Evolutionary conservation across 64 coral and sea anemone genomes (phyloP), one percentile per base, ranked within the genome.

Genomic region (Montipora foliosa): DNA sequence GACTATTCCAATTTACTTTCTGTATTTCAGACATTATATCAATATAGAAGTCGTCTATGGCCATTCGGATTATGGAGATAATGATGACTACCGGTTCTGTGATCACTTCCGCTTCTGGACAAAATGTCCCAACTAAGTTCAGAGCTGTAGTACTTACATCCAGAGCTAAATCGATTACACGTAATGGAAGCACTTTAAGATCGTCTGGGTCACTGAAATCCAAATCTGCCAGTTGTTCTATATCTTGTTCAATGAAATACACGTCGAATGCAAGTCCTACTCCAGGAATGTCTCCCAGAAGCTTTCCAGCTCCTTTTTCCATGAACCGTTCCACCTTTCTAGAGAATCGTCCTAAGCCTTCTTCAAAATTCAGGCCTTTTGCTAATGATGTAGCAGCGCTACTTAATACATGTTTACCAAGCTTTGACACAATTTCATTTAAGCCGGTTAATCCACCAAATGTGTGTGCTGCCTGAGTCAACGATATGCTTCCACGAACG

Each of bases 1-100:
- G 74, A 62, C 76, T 80, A 10, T 90, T 77, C 89, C 74, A 64
- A 64, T 90, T 68, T 6, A 78, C 74, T 79, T 93, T 93, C 5
- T 93, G 82, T 22, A 93, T 87, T 49, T 93, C 91, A 4, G 3
- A 74, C 82, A 87, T 93, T 3, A 93, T 93, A 17, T 93, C 91
- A 12, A 93, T 62, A 44, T 93, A 93, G 20, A 93, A 93, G 29
- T 93, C 91, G 59, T 87, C 91, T 70, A 93, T 93, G 14, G 91
- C 91, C 91, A 93, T 93, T 87, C 91, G 91, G 3, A 93, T 92
- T 20, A 93, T 87, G 66, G 91, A 93, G 10, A 93, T 82, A 10
- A 93, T 60, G 71, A 93, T 93, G 15, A 93, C 49, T 9, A 79
- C 6, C n/a, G 91, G 91, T 55, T 93, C 91, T 0, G 91, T 79